Evolutionary conservation across 2,888 invertebrate genomes (phyloP), one percentile per base, ranked within the genome.

Genomic region (Listrodromus nycthemerus): DNA sequence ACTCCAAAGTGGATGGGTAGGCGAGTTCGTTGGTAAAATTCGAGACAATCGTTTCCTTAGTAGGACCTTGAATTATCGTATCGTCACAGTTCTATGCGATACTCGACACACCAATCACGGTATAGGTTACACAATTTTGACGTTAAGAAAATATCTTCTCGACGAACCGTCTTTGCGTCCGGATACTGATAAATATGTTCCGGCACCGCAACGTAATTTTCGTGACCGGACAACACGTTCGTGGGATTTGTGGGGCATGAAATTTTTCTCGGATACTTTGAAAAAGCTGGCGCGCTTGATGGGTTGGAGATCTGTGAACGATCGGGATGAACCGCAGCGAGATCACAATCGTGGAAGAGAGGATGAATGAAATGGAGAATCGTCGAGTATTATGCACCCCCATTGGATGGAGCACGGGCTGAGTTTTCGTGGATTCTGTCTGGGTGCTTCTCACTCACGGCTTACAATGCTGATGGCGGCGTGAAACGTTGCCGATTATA

Each of bases 401-500:
- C 71, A 19, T 30, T 50, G 75, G 50, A 73, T 41, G 80, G 67
- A 63, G 76, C 71, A 76, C 48, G 45, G 24, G 61, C 24, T 71
- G 55, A 13, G 27, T 76, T 75, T 74, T 55, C 1, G 33, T 24
- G 19, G 45, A 7, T 13, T 67, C 21, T 50, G 16, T 16, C 33
- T 19, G 33, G 52, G 73, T 19, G 61, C n/a, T n/a, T 63, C 16
- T 30, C 71, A 8, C 30, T 37, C 65, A 65, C 58, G 50, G 21
- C 13, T 67, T 8, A 76, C 80, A 80, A 82, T 82, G 63, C 69
- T 50, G 80, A 75, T 71, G 79, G 41, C 63, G 88, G 89, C 87
- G 87, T 84, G 89, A 87, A 89, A 89, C 88, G 89, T 87, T 85
- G 86, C 88, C 90, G 91, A 91, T 91, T 91, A 91, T 90, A 88